Base-by-base conservation (phyloP, 1,140 invertebrate species). In the Drosophila bocki region DNA sequence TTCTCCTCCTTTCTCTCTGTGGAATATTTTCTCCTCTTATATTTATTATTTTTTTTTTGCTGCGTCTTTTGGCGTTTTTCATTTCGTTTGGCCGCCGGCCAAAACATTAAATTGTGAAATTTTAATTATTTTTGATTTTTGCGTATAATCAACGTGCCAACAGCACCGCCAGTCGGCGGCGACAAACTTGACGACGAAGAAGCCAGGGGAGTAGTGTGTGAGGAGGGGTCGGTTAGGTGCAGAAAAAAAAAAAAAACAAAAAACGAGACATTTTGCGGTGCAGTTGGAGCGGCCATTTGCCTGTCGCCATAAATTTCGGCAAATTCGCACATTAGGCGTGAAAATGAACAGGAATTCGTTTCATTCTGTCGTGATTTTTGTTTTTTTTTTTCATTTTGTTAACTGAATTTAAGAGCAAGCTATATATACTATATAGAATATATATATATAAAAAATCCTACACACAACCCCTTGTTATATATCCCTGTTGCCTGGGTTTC, bases 91-190 rank as follows among this genome's bases (percentile, higher is more conserved):
- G 80, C 75, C 17, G 33, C 37, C 67, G 61, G 75, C 84, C 88
- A 88, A 84, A 91, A 91, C 78, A 91, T 88, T 78, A 85, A 90
- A 80, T 91, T 91, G 77, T 83, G 80, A 91, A 91, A 91, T 91
- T 91, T 91, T 90, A 91, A 91, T 91, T 91, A 91, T 90, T 91
- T 91, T 91, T 91, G 90, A 91, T 91, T 91, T 91, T 91, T 91
- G 85, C 83, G 88, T 82, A 90, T 86, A 88, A 91, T 91, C 88
- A 88, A 90, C 85, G 85, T 87, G 84, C 81, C 81, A 84, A 90
- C 84, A 78, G 63, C 63, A 75, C 47, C 53, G 50, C 26, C 9
- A 51, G 26, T 15, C 48, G 48, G 22, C 47, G 63, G 60, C 76
- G 54, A 74, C 61, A 80, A 78, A 58, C 60, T 63, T 53, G 72